phyloP scores from a whole-genome alignment of 2,888 invertebrate genomes.

The Rhagophthalmus giganteus region DNA sequence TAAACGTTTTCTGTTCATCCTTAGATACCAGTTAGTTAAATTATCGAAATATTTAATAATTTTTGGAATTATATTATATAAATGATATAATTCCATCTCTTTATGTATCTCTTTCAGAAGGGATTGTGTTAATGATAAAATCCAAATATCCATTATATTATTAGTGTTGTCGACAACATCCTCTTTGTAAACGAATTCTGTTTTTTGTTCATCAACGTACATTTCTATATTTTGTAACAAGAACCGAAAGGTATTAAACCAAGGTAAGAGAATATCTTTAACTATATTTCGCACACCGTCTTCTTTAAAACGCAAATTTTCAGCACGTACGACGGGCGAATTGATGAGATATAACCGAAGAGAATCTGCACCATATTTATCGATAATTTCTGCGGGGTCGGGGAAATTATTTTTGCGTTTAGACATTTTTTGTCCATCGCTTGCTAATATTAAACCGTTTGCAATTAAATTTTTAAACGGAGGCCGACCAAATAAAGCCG shows the following conservation, averaged over 20 bases:
- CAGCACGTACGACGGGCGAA: constrained; percentile 97
- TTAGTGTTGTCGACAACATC: constrained; percentile 43
- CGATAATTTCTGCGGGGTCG: constrained; percentile 89
- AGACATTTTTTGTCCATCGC: constrained; percentile 99
- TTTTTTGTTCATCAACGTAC: constrained; percentile 65
- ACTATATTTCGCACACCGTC: constrained; percentile 94
- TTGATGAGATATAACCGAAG: constrained; percentile 93
- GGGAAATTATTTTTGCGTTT: constrained; percentile 99
- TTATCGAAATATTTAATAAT: constrained; percentile 96
- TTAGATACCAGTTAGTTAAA: constrained; percentile 98
- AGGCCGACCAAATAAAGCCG: constrained; percentile 91
- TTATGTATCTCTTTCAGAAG: constrained; percentile 82
- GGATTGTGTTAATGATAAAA: constrained; percentile 93
- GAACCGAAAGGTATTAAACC: constrained; percentile 93
- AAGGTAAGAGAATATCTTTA: constrained; percentile 97
- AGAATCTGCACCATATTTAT: constrained; percentile 96
- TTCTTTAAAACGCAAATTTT: constrained; percentile 94
- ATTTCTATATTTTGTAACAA: constrained; percentile 90
- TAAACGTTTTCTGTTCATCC: constrained; percentile 92
- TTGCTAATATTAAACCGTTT: constrained; percentile 91
- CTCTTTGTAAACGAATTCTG: constrained; percentile 51
- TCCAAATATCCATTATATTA: constrained; percentile 97
- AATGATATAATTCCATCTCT: constrained; percentile 92
- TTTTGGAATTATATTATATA: constrained; percentile 94
- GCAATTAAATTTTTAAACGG: constrained; percentile 98